Conservation (phyloP, 2,888 invertebrate species). For the Nymphalis urticae region DNA sequence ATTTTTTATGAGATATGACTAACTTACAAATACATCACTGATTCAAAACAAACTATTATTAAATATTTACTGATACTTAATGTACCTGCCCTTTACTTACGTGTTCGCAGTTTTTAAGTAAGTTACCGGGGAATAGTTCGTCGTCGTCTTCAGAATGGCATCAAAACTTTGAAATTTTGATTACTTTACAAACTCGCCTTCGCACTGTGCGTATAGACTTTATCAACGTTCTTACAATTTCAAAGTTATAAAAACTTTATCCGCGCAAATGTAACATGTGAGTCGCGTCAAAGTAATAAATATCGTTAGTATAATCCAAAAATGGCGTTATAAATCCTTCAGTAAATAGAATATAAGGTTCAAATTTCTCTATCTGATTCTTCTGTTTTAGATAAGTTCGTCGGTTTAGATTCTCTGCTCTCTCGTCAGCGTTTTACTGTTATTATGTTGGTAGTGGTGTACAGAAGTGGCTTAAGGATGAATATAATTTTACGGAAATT, state of each 20-base stretch:
- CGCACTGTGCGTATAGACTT: constrained; percentile 63
- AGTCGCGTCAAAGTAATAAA: constrained; percentile 32
- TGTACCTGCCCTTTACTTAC: neutral
- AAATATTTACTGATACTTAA: too few species aligned
- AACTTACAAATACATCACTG: too few species aligned
- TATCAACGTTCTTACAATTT: constrained; percentile 70
- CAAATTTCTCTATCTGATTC: constrained; percentile 22
- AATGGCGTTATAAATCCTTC: constrained; percentile 18
- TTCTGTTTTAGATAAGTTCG: constrained; percentile 21
- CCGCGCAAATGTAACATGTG: constrained; percentile 66
- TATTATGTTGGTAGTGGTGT: constrained; percentile 53
- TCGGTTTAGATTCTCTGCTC: constrained; percentile 59
- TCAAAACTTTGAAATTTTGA: constrained; percentile 42
- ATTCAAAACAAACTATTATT: too few species aligned
- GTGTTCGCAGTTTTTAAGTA: neutral
- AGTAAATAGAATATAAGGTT: constrained; percentile 17
- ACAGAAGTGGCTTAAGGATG: constrained; percentile 49
- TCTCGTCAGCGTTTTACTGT: constrained; percentile 75
- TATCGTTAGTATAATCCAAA: constrained; percentile 26
- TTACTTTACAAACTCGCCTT: constrained; percentile 56
- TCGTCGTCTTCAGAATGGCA: constrained; percentile 8
- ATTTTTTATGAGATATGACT: too few species aligned
- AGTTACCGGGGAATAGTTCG: neutral
- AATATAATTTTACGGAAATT: constrained; percentile 59
- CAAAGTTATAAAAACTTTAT: constrained; percentile 74